Evolutionary conservation across 2,888 invertebrate genomes (phyloP), one percentile per base, ranked within the genome.

Genomic region (Drosophila mercatorum): DNA sequence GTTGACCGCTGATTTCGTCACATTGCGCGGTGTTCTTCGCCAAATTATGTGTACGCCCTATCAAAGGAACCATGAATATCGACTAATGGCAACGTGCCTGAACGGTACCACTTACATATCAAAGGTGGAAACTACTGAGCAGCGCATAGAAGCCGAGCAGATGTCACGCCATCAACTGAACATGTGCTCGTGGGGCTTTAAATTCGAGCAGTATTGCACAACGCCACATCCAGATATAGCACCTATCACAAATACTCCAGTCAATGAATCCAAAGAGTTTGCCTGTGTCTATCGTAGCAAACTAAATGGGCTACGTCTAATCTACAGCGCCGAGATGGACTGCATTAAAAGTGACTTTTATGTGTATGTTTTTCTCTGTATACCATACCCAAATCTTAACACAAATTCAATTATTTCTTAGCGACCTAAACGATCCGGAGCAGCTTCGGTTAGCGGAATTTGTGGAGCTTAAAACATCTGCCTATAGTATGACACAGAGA

Each of bases 151-250:
- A 5, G 31, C 31, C 1, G 46, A 53, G 14, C 36, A 59, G 4
- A 70, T 58, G 64, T 36, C 68, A 0, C 5, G 7, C 0, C n/a
- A 5, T 0, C 7, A 61, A 0, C 0, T 8, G n/a, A 26, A 47
- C n/a, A 80, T 89, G 89, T 84, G 88, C 52, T 82, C 89, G 1
- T 86, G 86, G 86, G 86, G 89, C 14, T 86, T 77, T n/a, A 86
- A 89, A 34, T 86, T 86, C 31, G 86, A 86, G 34, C 86, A 89
- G 49, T 88, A 68, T 31, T 53, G 83, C 34, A 69, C 69, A 6
- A 44, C 70, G 1, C 10, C 12, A 0, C 28, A 61, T 7, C 81
- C 87, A 6, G 14, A 44, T 2, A 34, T 26, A 6, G 26, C 51
- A 7, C 85, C 85, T 5, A 61, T 61, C 1, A 89, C 83, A 4